Evolutionary conservation across 1,140 invertebrate species (phyloP).

Genomic region (Pissodes strobi): DNA sequence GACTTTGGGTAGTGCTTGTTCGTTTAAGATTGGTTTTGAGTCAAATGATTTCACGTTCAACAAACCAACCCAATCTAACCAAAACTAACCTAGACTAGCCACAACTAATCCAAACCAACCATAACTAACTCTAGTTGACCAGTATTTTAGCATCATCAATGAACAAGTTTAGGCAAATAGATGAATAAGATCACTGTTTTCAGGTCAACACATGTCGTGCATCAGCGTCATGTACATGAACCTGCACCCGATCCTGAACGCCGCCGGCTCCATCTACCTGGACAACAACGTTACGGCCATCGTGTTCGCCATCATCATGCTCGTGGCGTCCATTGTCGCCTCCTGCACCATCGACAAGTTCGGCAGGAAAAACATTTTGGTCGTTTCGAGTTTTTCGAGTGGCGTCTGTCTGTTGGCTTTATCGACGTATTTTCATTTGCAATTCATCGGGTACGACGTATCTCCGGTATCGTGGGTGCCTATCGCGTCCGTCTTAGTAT

Average conservation of each 20-base stretch:
- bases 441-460: conserved; percentile 31
- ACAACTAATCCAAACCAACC: too few relatives aligned
- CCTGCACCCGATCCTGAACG: conserved; percentile 42
- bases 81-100: too few relatives aligned
- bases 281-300: conserved; percentile 39
- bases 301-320: conserved; percentile 46
- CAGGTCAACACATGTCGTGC: conserved; percentile 59
- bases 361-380: conserved; percentile 44
- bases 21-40: too few relatives aligned
- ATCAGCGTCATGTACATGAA: conserved; percentile 53
- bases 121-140: too few relatives aligned
- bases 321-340: conserved; percentile 35
- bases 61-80: too few relatives aligned
- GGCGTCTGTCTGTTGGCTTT: conserved; percentile 39
- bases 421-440: conserved; percentile 48
- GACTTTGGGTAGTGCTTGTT: too few relatives aligned
- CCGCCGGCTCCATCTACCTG: conserved; percentile 39
- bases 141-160: too few relatives aligned
- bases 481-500: conserved; percentile 42
- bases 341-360: conserved; percentile 45
- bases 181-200: conserved; percentile 1
- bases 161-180: too few relatives aligned
- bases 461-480: conserved; percentile 40
- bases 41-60: too few relatives aligned
- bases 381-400: conserved; percentile 40